A percentile compares a stretch with the other conserved stretches of the same genome.
These are phyloP conservation scores for Kryptolebias marmoratus DNA, from an alignment of 2,113 vertebrate genomes.

Conservation along the genomic window DNA sequence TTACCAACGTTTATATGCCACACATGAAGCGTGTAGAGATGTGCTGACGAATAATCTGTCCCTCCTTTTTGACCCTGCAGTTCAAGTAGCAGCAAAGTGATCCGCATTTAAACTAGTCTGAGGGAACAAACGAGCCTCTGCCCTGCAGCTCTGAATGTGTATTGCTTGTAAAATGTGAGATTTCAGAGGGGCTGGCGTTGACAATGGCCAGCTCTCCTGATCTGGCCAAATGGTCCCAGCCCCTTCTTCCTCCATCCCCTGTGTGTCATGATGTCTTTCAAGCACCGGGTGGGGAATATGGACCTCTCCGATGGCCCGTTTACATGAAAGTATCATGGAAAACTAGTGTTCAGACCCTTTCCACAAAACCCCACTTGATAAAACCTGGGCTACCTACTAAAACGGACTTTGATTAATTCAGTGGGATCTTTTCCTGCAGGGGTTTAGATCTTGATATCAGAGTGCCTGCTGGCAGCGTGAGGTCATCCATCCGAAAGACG, in stretches of 20 bases:
- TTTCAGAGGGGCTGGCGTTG: conserved; percentile 50
- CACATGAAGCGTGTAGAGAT: neutral
- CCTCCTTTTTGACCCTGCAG: neutral
- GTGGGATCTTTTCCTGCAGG: too few relatives aligned
- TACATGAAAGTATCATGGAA: too few relatives aligned
- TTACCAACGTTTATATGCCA: too few relatives aligned
- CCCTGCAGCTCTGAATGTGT: conserved; percentile 57
- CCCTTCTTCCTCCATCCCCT: neutral
- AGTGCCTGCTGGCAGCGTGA: too few relatives aligned
- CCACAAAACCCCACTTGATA: too few relatives aligned
- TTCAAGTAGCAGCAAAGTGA: conserved; percentile 34
- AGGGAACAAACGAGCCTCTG: conserved; percentile 36
- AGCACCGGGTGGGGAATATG: conserved; percentile 14
- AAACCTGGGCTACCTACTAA: too few relatives aligned
- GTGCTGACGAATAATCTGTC: conserved; percentile 3
- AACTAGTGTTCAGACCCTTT: too few relatives aligned
- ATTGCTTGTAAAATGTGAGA: conserved; percentile 52
- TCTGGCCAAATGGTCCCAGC: conserved; percentile 44
- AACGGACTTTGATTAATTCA: too few relatives aligned
- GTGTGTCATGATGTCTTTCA: neutral
- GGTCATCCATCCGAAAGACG: too few relatives aligned
- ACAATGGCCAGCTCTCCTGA: conserved; percentile 47
- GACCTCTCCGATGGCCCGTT: neutral
- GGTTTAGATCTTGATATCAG: too few relatives aligned
- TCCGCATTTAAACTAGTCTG: conserved; percentile 29